A percentile compares a stretch with the other conserved stretches of the same genome.
Conservation (phyloP, 2,113 vertebrate genomes). For the Microcebus murinus region DNA sequence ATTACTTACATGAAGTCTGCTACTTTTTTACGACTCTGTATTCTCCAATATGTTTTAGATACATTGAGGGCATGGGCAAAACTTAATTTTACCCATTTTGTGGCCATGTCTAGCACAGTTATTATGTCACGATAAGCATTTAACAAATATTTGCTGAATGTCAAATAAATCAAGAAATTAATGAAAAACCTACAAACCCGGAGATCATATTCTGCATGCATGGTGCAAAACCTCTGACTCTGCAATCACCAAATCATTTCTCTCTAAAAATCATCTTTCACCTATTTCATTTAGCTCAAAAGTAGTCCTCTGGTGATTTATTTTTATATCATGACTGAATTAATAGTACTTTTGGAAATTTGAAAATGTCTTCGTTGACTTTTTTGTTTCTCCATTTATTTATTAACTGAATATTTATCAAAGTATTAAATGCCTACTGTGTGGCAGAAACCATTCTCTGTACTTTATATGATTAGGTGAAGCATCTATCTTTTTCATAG, state of each 20-base stretch:
- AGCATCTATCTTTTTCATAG: not conserved
- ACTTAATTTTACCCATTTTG: not conserved
- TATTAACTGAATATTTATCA: not conserved
- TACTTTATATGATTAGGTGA: not conserved
- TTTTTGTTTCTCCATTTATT: not conserved
- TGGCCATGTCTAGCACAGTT: not conserved
- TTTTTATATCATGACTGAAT: not conserved
- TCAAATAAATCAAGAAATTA: not conserved
- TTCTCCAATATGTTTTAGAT: not conserved
- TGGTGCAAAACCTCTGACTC: not conserved
- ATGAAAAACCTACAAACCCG: not conserved
- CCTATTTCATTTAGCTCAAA: not conserved
- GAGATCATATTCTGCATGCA: not conserved
- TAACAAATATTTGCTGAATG: not conserved
- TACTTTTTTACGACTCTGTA: not conserved
- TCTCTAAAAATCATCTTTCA: not conserved
- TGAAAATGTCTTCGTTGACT: not conserved
- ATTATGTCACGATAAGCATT: not conserved
- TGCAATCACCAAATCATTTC: not conserved
- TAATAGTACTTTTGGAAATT: not conserved
- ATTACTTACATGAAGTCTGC: not conserved
- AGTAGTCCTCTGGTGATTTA: not conserved
- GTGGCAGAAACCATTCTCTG: not conserved
- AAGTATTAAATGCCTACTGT: not conserved
- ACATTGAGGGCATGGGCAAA: not conserved